Evolutionary conservation across 2,113 vertebrate genomes (phyloP), one percentile per base, ranked within the genome.

Genomic region (Phalacrocorax pelagicus): DNA sequence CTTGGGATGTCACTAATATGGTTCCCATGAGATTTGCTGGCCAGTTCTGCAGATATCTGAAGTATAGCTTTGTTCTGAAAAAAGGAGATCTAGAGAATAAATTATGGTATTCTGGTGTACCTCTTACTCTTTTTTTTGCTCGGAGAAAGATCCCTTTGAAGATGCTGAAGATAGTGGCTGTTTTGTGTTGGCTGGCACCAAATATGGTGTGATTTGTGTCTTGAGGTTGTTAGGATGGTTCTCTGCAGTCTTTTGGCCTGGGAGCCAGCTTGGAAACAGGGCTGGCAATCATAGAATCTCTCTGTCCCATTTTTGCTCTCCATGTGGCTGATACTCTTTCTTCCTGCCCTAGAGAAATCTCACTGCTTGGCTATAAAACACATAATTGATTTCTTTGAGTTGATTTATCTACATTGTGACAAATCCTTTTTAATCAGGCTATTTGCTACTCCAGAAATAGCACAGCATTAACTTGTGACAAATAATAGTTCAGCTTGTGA

Each of bases 401-500:
- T 62, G 20, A 55, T 91, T 81, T 96, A 86, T 96, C 95, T 97
- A 84, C 54, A n/a, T 90, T 92, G 38, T 86, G 82, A 88, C 32
- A 90, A 94, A 95, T 94, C 57, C 47, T 72, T 84, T 95, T 92
- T 89, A 97, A 97, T 97, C 75, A 96, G 20, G 44, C 73, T 93
- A 86, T 95, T 97, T 95, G 80, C 51, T 91, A 86, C 70, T 96
- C 90, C 66, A 89, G 55, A 87, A 97, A 91, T 83, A 95, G 51
- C 54, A 20, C 4, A 2, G 15, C 84, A 72, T 81, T 97, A 84
- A 94, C 90, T 97, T 91, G 73, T 91, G 74, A 86, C 47, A 96
- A 96, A 90, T 89, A 95, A 70, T 80, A 91, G 96, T 97, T 97
- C 80, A 91, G 18, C 67, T 89, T 72, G 36, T 87, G 94, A 95